Conservation (phyloP, 2,113 vertebrate species). For the Xyrauchen texanus region DNA sequence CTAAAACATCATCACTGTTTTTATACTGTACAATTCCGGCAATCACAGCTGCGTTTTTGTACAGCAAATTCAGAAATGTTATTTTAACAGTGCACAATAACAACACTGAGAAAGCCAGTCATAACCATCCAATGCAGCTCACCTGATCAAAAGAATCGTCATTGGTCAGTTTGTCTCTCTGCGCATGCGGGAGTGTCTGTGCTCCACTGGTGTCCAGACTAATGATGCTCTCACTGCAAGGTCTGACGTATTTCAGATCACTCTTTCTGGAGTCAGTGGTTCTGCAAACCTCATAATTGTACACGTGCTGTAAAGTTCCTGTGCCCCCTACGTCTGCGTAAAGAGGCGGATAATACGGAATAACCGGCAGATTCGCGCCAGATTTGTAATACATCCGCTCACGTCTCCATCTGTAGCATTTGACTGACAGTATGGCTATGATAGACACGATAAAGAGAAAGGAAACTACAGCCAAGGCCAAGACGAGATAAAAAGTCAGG, state of each 20-base stretch:
- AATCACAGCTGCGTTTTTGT: too few relatives aligned
- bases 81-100: too few relatives aligned
- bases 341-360: background rate
- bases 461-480: background rate
- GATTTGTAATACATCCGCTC: slow-evolving; percentile 3
- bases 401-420: background rate
- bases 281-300: slow-evolving; percentile 56
- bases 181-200: slow-evolving; percentile 70
- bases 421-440: background rate
- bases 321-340: slow-evolving; percentile 27
- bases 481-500: slow-evolving; percentile 13
- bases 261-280: slow-evolving; percentile 56
- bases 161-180: slow-evolving; percentile 23
- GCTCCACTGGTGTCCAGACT: background rate
- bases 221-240: slow-evolving; percentile 35
- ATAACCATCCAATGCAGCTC: too few relatives aligned
- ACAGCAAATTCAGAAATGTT: too few relatives aligned
- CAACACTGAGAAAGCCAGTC: too few relatives aligned
- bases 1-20: too few relatives aligned
- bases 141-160: slow-evolving; percentile 35
- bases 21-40: too few relatives aligned
- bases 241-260: slow-evolving; percentile 42
- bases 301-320: slow-evolving; percentile 51
- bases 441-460: slow-evolving; percentile 1
- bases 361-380: background rate